Conservation (phyloP, 2,113 vertebrate species). For the Hemiscyllium ocellatum region DNA sequence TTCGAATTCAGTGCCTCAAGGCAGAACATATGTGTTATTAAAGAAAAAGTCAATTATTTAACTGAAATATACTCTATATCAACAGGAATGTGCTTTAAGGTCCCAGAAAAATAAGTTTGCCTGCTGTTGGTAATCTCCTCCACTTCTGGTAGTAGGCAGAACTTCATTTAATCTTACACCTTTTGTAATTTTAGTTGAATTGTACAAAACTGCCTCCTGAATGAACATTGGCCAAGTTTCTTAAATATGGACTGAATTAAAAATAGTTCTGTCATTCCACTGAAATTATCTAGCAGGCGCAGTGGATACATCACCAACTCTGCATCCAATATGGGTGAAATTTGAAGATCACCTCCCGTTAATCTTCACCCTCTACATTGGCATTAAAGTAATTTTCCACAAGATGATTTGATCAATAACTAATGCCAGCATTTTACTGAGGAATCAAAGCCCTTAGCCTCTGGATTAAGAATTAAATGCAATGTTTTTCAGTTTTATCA, state of each 20-base stretch:
- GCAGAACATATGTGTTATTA: neutral
- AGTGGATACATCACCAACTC: neutral
- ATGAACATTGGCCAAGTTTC: neutral
- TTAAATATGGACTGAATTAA: neutral
- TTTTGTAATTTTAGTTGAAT: neutral
- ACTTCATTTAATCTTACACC: neutral
- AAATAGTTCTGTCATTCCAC: neutral
- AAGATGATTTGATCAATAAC: neutral
- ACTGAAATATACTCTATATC: neutral
- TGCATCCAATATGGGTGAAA: neutral
- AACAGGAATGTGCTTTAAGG: neutral
- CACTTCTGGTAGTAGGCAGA: neutral
- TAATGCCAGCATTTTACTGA: neutral
- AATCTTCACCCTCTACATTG: neutral
- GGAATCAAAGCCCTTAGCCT: neutral
- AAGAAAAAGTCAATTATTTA: neutral
- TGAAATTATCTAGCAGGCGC: neutral
- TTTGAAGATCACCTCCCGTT: neutral
- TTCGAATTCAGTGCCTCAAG: neutral
- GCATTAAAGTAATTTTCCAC: neutral
- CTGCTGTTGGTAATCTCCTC: neutral
- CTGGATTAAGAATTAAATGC: neutral
- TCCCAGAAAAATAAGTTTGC: neutral
- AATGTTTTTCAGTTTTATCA: neutral
- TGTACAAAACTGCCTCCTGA: neutral